These are phyloP conservation scores for Thunnus thynnus DNA, from an alignment of 2,113 vertebrate genomes.

Conservation along the genomic window DNA sequence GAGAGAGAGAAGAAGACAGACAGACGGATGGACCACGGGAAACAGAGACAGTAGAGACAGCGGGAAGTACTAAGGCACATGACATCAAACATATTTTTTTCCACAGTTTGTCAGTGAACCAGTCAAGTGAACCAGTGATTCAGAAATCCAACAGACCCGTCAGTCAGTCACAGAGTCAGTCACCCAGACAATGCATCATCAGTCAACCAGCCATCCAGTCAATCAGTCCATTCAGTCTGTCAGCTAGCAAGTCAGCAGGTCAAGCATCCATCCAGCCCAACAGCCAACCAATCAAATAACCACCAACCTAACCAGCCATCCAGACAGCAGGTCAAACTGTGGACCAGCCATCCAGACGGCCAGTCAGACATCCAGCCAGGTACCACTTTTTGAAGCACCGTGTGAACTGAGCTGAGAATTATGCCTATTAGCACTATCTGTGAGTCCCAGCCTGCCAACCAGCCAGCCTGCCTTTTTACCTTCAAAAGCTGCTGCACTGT, in stretches of 20 bases:
- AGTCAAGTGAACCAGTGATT: constrained; percentile 8
- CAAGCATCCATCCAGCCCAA: too few relatives aligned
- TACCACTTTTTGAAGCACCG: neutral
- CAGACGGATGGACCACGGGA: neutral
- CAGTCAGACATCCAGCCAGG: constrained; percentile 7
- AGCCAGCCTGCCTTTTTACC: neutral
- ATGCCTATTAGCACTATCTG: constrained; percentile 40
- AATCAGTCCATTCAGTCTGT: neutral
- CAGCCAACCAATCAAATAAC: neutral
- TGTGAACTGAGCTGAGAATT: constrained; percentile 10
- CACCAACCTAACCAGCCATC: neutral
- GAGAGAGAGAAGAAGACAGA: neutral
- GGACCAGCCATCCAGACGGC: neutral
- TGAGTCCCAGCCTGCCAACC: constrained; percentile 29
- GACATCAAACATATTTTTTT: constrained; percentile 6
- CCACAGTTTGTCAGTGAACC: constrained; percentile 17
- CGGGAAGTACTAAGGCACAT: neutral
- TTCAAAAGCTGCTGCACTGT: constrained; percentile 42
- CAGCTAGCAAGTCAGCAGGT: neutral
- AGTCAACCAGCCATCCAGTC: neutral
- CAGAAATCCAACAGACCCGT: constrained; percentile 15
- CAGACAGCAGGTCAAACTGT: neutral
- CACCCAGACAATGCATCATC: too few relatives aligned
- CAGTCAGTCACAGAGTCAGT: too few relatives aligned
- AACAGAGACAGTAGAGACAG: neutral